Evolutionary conservation across 2,797 vertebrate species (phyloP), one percentile per base, ranked within the genome.

Genomic region (Chaetodon trifasciatus): DNA sequence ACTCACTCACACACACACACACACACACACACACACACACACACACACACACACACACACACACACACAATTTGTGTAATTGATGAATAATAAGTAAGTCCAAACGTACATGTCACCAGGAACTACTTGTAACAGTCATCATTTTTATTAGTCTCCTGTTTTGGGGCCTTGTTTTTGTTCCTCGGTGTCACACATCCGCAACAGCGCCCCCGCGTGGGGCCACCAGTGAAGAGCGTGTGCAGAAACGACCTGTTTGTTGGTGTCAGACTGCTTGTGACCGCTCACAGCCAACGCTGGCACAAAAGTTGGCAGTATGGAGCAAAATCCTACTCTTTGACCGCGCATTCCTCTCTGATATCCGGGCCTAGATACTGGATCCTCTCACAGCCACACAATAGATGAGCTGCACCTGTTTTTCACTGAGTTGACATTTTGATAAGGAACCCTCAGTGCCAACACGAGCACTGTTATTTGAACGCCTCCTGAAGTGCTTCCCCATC

Each of bases 131-230:
- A 40, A 32, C 32, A 42, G 13, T 16, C 35, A 21, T 3, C 11
- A 8, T 8, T 44, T 15, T 16, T 32, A 6, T 3, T 55, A 6
- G n/a, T 21, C 3, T 24, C 9, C 24, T 13, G 16, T n/a, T n/a
- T 39, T n/a, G 12, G 4, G 28, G 28, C 28, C 28, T 44, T 9
- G 42, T 13, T 44, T 4, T 9, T 44, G 42, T 13, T 1, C 3
- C 28, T 21, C 7, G 49, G 0, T 1, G 28, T 17, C 16, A 61
- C n/a, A 37, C 13, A 76, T 4, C 16, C 19, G 24, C 47, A 74
- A 60, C 65, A 83, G 83, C 81, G 58, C 76, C 85, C 68, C 67
- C 7, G 1, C 49, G 81, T 80, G 85, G 83, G 63, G 1, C 6
- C 13, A 16, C 8, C 12, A 32, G 42, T 35, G 16, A 24, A 56